Evolutionary conservation across 2,888 invertebrate species (phyloP), one percentile per base, ranked within the genome.

Genomic region (Trichacis sp.): DNA sequence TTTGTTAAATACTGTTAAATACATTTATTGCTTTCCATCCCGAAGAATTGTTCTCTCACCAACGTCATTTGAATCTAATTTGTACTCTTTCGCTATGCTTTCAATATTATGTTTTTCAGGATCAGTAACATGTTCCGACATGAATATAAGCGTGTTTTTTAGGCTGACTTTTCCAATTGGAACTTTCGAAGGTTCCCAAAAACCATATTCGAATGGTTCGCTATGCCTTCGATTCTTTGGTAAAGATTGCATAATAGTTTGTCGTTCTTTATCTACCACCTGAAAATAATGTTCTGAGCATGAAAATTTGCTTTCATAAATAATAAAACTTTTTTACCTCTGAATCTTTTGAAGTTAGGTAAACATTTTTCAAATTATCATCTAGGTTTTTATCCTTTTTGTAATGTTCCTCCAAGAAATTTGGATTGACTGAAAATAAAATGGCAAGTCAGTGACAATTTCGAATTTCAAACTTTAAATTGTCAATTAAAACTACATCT

Each of bases 51-150:
- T n/a, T n/a, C n/a, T 24, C 45, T 50, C 83, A 88, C 90, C 86
- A 65, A 91, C 88, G 82, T 88, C 85, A 51, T 88, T 86, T 70
- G 88, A 85, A 56, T 90, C 89, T 49, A 95, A 72, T 76, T 91
- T 90, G 77, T 92, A 91, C 63, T 93, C 88, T 45, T 86, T 78
- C 0, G 94, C 90, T 77, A 95, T 90, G 77, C 85, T 87, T 8
- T 86, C 82, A 0, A 85, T 82, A 2, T 88, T 89, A 74, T 89
- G 88, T 43, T 85, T 85, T 18, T 85, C 78, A 0, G 93, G 89
- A 72, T 93, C 87, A 0, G 83, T 76, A 75, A 89, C 88, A 80
- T 93, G 88, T 15, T 90, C 87, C 0, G 88, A 85, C 42, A 95
- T 87, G 72, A 94, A 90, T 56, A 88, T 85, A 30, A 94, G 75